Evolutionary conservation across 2,113 vertebrate species (phyloP), one percentile per base, ranked within the genome.

Genomic region (Rattus rattus): DNA sequence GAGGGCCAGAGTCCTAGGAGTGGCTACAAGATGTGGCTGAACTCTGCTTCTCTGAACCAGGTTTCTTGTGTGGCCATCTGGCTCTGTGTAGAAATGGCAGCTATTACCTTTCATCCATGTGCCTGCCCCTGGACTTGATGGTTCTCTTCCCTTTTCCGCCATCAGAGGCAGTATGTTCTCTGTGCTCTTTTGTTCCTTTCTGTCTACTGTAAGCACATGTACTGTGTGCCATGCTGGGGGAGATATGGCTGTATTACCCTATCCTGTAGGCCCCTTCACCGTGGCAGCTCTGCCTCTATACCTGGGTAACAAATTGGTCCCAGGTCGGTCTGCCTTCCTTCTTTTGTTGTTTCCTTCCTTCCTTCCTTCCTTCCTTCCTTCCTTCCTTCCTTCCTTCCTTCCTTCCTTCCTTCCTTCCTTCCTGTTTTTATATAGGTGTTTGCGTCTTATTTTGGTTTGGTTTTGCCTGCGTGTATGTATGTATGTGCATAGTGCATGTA

Each of bases 351-450:
- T 43, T 43, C 43, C 43, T 43, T 43, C 43, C 43, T 43, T 43
- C 43, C 3, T 43, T 43, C 3, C 6, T 52, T 33, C 6, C 16
- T 54, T 52, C 30, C 16, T 54, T 33, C 19, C 30, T 16, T 79
- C 33, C 14, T 33, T 54, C 2, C 7, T 33, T 79, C 8, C 16
- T 76, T 47, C 14, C 26, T 24, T 43, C 43, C 43, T 73, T 43
- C 47, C 7, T 79, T 2, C 2, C 7, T 79, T 9, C 30, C 14
- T 54, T 8, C 11, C 33, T 9, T 0, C 7, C 61, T 26, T 0
- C 22, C 61, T 26, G 2, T 22, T 22, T 76, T 22, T n/a, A 56
- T 39, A 22, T 83, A 54, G 54, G 9, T n/a, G 12, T 36, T 69
- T 69, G n/a, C 33, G 67, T 69, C 30, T 69, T 65, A 26, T 28